phyloP scores from a whole-genome alignment of 2,888 invertebrate species.

The Panopea generosa region DNA sequence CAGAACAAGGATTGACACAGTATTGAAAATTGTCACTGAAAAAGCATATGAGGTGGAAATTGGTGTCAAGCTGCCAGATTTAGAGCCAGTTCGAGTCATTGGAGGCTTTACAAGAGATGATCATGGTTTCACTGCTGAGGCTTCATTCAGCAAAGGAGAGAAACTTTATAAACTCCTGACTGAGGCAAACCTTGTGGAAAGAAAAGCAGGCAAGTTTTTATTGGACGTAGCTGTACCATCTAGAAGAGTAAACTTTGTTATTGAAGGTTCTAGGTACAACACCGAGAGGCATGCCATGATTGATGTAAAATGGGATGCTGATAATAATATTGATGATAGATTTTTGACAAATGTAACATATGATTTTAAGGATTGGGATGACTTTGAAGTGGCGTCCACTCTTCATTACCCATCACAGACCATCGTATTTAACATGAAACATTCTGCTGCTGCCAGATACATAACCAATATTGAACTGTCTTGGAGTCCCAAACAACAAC shows the following conservation, averaged over 20 bases:
- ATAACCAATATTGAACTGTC: constrained; percentile 60
- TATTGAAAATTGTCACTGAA: constrained; percentile 51
- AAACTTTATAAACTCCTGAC: constrained; percentile 43
- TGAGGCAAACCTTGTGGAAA: constrained; percentile 27
- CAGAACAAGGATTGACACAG: constrained; percentile 47
- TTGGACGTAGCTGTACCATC: constrained; percentile 59
- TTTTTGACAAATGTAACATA: constrained; percentile 55
- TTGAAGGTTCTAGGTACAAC: constrained; percentile 35
- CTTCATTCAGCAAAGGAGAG: constrained; percentile 39
- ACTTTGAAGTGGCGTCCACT: constrained; percentile 57
- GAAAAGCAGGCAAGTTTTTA: constrained; percentile 26
- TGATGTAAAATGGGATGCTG: constrained; percentile 73
- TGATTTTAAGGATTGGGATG: constrained; percentile 49
- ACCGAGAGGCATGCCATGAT: constrained; percentile 50
- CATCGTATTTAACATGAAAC: constrained; percentile 54
- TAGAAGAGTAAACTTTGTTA: constrained; percentile 54
- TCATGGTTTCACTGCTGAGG: constrained; percentile 39
- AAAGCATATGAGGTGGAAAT: constrained; percentile 51
- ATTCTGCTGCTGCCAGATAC: constrained; percentile 51
- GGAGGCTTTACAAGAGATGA: constrained; percentile 42
- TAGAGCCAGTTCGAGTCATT: constrained; percentile 35
- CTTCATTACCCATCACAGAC: constrained; percentile 62
- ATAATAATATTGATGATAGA: constrained; percentile 59
- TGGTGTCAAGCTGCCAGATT: constrained; percentile 43
- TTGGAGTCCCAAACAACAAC: constrained; percentile 66